A percentile compares a stretch with the other conserved stretches of the same genome.
Evolutionary conservation across 2,113 vertebrate genomes (phyloP).

Genomic region (Rhinoderma darwinii): DNA sequence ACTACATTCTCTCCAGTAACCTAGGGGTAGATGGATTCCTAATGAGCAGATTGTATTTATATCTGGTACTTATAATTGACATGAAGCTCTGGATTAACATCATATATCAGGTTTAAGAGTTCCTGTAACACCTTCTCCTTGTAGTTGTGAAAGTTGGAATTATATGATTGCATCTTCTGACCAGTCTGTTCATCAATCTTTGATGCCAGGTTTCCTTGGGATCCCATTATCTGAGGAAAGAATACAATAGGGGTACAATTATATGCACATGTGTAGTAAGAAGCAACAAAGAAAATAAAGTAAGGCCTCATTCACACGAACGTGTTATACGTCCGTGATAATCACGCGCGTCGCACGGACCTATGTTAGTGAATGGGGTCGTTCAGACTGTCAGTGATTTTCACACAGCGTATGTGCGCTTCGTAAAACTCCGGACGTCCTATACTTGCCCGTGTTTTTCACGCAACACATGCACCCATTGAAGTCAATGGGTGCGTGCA

Average conservation of each 20-base stretch:
- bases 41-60: constrained; percentile 52
- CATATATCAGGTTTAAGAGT: constrained; percentile 69
- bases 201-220: constrained; percentile 72
- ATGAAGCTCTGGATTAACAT: constrained; percentile 75
- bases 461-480: no score
- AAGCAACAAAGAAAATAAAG: no score
- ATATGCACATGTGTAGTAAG: no score
- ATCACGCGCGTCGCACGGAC: no score
- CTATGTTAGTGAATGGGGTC: no score
- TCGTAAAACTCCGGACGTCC: no score
- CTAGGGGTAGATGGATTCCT: neutral
- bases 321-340: no score
- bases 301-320: no score
- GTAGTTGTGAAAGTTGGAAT: constrained; percentile 64
- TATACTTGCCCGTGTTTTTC: no score
- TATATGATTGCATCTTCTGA: constrained; percentile 67
- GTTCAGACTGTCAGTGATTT: no score
- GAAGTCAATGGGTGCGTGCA: no score
- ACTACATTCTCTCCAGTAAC: neutral
- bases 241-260: neutral
- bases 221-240: constrained; percentile 76
- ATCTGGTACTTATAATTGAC: constrained; percentile 66
- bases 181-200: constrained; percentile 75
- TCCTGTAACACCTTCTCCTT: constrained; percentile 68
- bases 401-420: no score